These are phyloP conservation scores for Speoplatyrhinus poulsoni DNA, from an alignment of 2,113 vertebrate species.

Conservation along the genomic window DNA sequence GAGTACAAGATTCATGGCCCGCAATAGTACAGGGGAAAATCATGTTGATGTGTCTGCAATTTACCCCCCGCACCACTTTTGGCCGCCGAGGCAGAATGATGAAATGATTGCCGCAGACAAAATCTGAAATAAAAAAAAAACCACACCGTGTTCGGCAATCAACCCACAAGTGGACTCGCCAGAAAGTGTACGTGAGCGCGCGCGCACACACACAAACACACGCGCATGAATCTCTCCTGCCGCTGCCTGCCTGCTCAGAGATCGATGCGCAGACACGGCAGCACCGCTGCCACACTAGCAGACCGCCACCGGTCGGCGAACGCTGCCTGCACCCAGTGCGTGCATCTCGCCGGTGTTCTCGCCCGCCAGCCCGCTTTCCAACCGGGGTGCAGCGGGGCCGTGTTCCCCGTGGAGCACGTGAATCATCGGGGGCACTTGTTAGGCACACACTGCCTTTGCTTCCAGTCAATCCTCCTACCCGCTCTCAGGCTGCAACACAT, in stretches of 20 bases:
- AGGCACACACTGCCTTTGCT: neutral
- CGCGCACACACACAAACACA: neutral
- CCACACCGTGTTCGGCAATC: neutral
- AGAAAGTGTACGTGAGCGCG: neutral
- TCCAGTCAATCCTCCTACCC: conserved; percentile 8
- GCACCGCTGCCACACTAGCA: no score
- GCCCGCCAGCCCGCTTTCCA: no score
- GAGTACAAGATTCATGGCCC: conserved; percentile 42
- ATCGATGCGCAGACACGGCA: no score
- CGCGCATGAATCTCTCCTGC: neutral
- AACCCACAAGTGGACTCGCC: neutral
- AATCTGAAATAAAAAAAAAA: neutral
- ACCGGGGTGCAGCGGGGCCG: no score
- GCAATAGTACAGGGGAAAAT: conserved; percentile 42
- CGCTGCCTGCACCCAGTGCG: neutral
- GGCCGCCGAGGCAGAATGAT: conserved; percentile 12
- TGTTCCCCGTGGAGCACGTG: neutral
- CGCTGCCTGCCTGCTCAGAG: neutral
- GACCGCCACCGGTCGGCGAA: neutral
- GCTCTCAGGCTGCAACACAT: neutral
- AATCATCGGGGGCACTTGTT: conserved; percentile 23
- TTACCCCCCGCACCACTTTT: neutral
- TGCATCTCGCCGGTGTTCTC: neutral
- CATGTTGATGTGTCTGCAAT: conserved; percentile 44
- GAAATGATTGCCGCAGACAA: conserved; percentile 20